These are phyloP conservation scores for Hydrolagus affinis DNA, from an alignment of 2,113 vertebrate species.

Conservation along the genomic window DNA sequence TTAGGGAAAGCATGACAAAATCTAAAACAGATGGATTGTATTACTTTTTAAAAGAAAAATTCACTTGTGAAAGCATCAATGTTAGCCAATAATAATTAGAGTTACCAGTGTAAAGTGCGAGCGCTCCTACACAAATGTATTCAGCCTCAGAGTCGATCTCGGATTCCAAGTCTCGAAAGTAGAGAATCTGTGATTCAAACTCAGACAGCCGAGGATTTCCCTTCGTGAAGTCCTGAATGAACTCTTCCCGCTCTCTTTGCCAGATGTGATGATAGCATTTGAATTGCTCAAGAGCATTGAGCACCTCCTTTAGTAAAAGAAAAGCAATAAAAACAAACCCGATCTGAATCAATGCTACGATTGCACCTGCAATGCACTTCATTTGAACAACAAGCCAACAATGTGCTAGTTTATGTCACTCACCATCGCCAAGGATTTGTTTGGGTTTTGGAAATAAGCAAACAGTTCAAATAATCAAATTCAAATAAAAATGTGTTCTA, in stretches of 20 bases:
- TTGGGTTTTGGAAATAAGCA: too few species aligned
- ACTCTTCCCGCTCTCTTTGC: constrained; percentile 74
- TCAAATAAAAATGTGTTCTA: too few species aligned
- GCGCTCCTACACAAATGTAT: constrained; percentile 69
- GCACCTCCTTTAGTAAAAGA: constrained; percentile 61
- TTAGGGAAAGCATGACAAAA: too few species aligned
- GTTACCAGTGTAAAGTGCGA: constrained; percentile 80
- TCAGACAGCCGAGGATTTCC: constrained; percentile 70
- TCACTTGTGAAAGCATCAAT: not conserved
- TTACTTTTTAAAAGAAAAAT: not conserved
- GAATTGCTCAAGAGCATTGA: constrained; percentile 64
- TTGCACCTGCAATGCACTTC: too few species aligned
- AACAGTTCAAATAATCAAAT: too few species aligned
- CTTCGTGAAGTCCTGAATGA: constrained; percentile 59
- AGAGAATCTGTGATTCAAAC: constrained; percentile 82
- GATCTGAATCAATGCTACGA: not conserved
- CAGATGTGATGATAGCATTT: constrained; percentile 78
- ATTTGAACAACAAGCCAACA: too few species aligned
- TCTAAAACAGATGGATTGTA: not conserved
- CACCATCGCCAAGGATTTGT: too few species aligned
- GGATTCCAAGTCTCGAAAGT: constrained; percentile 69
- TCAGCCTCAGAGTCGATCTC: constrained; percentile 79
- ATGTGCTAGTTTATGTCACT: too few species aligned
- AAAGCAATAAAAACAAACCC: not conserved
- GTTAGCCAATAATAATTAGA: not conserved